Evolutionary conservation across 2,797 vertebrate genomes (phyloP).

Genomic region (Neopelma chrysocephalum): DNA sequence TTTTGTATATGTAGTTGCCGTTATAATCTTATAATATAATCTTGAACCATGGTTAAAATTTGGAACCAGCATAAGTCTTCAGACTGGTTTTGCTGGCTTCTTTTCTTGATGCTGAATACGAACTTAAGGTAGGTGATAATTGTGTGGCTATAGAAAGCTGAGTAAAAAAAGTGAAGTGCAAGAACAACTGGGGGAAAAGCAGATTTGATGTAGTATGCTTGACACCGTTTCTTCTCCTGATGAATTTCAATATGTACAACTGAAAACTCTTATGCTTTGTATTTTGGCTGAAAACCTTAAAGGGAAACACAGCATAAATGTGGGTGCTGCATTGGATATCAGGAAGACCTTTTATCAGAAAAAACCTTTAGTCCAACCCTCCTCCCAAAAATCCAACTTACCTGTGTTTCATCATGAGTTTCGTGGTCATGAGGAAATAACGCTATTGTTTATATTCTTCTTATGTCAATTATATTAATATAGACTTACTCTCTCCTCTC

Average conservation of each 20-base stretch:
- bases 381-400: neutral
- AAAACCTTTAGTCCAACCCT: neutral
- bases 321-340: fast-evolving
- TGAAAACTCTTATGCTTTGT: neutral
- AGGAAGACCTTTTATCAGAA: neutral
- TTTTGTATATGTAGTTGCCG: neutral
- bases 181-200: neutral
- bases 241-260: neutral
- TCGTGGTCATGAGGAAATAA: neutral
- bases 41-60: neutral
- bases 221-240: neutral
- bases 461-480: neutral
- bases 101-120: neutral
- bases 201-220: neutral
- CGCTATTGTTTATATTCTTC: neutral
- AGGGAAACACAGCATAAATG: neutral
- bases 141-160: neutral
- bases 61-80: neutral
- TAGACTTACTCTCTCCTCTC: neutral
- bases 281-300: neutral
- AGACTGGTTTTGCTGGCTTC: neutral
- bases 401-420: neutral
- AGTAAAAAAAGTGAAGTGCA: neutral
- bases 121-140: neutral
- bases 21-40: neutral